Base-by-base conservation (phyloP, 2,888 invertebrate species). In the Leucophenga montana region DNA sequence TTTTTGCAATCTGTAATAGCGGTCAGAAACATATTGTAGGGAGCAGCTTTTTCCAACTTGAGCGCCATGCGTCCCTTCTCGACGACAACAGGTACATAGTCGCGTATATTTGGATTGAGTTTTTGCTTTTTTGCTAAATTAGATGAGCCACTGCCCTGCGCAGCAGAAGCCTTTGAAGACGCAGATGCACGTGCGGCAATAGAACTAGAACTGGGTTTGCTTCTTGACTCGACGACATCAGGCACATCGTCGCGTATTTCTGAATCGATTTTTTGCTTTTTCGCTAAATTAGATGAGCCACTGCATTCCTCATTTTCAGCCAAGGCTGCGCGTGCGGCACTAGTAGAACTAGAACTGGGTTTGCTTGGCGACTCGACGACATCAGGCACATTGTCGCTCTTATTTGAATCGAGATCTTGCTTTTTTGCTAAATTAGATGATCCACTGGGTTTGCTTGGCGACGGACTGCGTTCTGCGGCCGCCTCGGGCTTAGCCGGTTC, bases 1-100 rank as follows among this genome's bases (percentile, higher is more conserved):
- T 90, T 89, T 54, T 87, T 90, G 0, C 92, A 91, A 73, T 92
- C 91, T 0, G 92, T 92, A 1, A 95, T 92, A 18, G 93, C 92
- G 0, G 95, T 94, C 27, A 94, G 92, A 86, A 96, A 95, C 75
- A 94, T 89, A 82, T 94, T 90, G 77, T 94, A 95, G 0, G 95
- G 95, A 0, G 92, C 92, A 11, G 92, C 91, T 0, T 91, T 90
- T 20, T 91, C 90, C 79, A 94, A 90, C 83, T 94, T 94, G 14
- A 90, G 89, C 0, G 91, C 91, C 91, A 94, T 93, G 62, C 91
- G 89, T 44, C 92, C 92, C 67, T 90, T 90, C 0, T 92, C 92
- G 0, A 90, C 85, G 0, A 92, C 91, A 2, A 93, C 91, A 0
- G 90, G 89, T 3, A 92, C 88, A 90, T 91, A 78, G 72, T 87